phyloP scores from a whole-genome alignment of 2,888 invertebrate species.

The Ophioninae sp. region DNA sequence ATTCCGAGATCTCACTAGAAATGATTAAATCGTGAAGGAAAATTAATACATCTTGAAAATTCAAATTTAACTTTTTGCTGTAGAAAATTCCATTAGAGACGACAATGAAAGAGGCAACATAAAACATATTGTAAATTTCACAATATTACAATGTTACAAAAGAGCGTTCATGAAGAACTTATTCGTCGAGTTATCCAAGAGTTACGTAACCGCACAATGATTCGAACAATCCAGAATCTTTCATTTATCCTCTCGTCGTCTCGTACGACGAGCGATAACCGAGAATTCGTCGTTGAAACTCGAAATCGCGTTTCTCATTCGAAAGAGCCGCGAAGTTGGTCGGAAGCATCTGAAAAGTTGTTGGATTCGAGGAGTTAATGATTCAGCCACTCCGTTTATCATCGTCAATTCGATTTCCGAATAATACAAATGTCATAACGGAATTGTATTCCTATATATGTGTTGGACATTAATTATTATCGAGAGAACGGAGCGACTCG shows the following conservation, averaged over 20 bases:
- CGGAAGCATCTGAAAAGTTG: not conserved
- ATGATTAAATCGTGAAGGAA: too few relatives aligned
- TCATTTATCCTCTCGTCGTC: too few relatives aligned
- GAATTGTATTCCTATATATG: not conserved
- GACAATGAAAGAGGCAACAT: not conserved
- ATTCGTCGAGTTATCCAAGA: not conserved
- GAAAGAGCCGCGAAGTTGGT: not conserved
- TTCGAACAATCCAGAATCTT: not conserved
- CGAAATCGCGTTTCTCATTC: not conserved
- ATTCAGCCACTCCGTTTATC: not conserved
- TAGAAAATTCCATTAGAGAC: not conserved
- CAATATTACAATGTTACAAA: not conserved
- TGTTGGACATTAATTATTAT: slow-evolving; percentile 8
- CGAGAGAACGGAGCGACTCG: slow-evolving; percentile 10
- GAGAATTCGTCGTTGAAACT: too few relatives aligned
- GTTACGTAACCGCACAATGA: not conserved
- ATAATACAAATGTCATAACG: not conserved
- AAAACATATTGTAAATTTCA: not conserved
- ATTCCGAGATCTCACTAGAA: too few relatives aligned
- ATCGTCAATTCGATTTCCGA: not conserved
- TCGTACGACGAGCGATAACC: too few relatives aligned
- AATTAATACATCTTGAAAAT: not conserved
- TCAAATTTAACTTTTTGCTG: not conserved
- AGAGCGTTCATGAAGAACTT: not conserved
- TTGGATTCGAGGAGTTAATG: not conserved